Base-by-base conservation (phyloP, 2,888 invertebrate genomes). In the Chaetogeoica ovagalla region DNA sequence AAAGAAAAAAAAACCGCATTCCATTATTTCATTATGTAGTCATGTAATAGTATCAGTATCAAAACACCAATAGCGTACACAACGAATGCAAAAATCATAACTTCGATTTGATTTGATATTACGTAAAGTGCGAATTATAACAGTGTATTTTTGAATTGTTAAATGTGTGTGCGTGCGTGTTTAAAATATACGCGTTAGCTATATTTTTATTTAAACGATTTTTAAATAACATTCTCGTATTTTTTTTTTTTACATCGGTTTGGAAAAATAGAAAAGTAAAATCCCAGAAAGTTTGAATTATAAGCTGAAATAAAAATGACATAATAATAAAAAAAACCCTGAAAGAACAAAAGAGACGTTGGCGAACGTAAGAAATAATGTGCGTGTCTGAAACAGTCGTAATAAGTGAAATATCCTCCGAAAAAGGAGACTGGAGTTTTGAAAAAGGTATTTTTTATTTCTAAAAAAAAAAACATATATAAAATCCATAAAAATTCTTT, bases 351-450 rank as follows among this genome's bases (percentile, higher is more conserved):
- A 74, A 74, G 52, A 55, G 63, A 74, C 55, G 63, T 63, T 63
- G 37, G 63, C 55, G 21, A 63, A 74, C 52, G 17, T 63, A 63
- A 74, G 37, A 74, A 74, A 74, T 63, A 63, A 63, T 74, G 37
- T 37, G 55, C 48, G 52, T 63, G 63, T 63, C 60, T 17, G 55
- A 55, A 52, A 63, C 63, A 65, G 73, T 30, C 52, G 55, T 63
- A 63, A 63, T 63, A 55, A 74, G 63, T 74, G 37, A 74, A 74
- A 74, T 74, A 55, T 74, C 62, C 30, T 30, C 62, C 30, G 52
- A 52, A 63, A 15, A 72, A 52, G n/a, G 23, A 52, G 15, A n/a
- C 73, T 4, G 73, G 52, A 62, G 48, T 73, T 73, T 37, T 52
- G 37, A 55, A 63, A 62, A 71, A 63, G 37, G 52, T 52, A 48